Percentiles rank a stretch among this genome's conserved stretches.
Evolutionary conservation across 2,888 invertebrate genomes (phyloP).

Genomic region (Lycia hirtaria): DNA sequence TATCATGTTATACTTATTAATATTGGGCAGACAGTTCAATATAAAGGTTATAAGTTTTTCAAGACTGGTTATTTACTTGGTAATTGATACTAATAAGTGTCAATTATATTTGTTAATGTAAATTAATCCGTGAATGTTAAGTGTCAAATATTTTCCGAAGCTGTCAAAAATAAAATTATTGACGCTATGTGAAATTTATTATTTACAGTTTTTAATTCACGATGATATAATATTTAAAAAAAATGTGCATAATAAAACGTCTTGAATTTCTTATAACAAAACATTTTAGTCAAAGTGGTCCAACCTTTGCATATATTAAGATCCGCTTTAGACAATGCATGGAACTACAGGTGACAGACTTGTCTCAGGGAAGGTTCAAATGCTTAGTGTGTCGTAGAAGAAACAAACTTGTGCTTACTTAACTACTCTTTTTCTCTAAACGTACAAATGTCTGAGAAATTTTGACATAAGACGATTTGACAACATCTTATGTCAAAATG

Average conservation of each 20-base stretch:
- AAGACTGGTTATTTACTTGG: neutral
- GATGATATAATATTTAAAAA: no score
- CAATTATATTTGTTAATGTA: no score
- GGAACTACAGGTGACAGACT: conserved; percentile 73
- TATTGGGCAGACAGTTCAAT: conserved; percentile 35
- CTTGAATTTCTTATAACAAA: conserved; percentile 36
- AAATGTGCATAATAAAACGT: no score
- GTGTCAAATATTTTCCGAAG: neutral
- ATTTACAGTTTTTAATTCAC: no score
- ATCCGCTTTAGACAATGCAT: conserved; percentile 72
- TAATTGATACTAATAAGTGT: no score
- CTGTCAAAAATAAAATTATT: no score
- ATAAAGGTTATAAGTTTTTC: conserved; percentile 14
- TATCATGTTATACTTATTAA: conserved; percentile 41
- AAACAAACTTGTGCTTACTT: conserved; percentile 72
- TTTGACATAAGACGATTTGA: conserved; percentile 9
- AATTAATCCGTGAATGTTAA: neutral
- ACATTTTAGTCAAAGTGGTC: conserved; percentile 30
- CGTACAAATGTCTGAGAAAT: conserved; percentile 17
- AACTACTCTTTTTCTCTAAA: conserved; percentile 15
- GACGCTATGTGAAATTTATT: neutral
- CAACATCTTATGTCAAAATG: neutral
- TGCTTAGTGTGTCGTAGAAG: conserved; percentile 82
- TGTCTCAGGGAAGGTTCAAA: conserved; percentile 48
- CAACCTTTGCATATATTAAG: conserved; percentile 44